phyloP scores from a whole-genome alignment of 2,113 vertebrate genomes.

The Engraulis encrasicolus region DNA sequence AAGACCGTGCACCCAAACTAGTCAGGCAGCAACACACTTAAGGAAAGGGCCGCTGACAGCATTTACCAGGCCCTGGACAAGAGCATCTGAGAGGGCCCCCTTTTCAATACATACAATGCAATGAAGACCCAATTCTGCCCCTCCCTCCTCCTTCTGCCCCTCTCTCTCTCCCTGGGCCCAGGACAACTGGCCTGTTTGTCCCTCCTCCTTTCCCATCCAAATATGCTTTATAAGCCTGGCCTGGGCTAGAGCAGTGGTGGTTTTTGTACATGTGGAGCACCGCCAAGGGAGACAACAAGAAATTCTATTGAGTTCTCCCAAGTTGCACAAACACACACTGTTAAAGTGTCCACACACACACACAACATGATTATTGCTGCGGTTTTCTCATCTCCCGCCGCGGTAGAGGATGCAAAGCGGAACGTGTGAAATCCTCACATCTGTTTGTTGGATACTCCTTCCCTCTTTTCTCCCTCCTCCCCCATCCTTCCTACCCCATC shows the following conservation, averaged over 20 bases:
- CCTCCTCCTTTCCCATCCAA: no score
- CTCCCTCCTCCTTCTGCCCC: no score
- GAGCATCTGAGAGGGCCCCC: no score
- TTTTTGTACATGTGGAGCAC: not conserved
- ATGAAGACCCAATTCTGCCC: no score
- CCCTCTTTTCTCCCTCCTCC: no score
- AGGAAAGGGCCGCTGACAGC: no score
- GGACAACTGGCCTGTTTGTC: no score
- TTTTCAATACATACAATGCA: no score
- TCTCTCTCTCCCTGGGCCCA: no score
- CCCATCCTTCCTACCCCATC: not conserved
- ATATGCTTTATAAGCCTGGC: not conserved
- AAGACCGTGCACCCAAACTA: no score
- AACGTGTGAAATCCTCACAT: conserved; percentile 49
- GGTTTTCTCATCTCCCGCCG: conserved; percentile 54
- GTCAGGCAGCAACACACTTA: no score
- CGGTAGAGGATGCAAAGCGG: conserved; percentile 56
- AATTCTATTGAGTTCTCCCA: conserved; percentile 18
- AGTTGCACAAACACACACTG: conserved; percentile 66
- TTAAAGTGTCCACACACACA: conserved; percentile 60
- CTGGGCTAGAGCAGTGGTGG: not conserved
- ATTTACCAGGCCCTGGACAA: no score
- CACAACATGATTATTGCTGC: conserved; percentile 67
- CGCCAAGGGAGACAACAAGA: not conserved
- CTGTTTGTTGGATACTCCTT: not conserved